These are phyloP conservation scores for Piaya cayana DNA, from an alignment of 2,113 vertebrate genomes.

Conservation along the genomic window DNA sequence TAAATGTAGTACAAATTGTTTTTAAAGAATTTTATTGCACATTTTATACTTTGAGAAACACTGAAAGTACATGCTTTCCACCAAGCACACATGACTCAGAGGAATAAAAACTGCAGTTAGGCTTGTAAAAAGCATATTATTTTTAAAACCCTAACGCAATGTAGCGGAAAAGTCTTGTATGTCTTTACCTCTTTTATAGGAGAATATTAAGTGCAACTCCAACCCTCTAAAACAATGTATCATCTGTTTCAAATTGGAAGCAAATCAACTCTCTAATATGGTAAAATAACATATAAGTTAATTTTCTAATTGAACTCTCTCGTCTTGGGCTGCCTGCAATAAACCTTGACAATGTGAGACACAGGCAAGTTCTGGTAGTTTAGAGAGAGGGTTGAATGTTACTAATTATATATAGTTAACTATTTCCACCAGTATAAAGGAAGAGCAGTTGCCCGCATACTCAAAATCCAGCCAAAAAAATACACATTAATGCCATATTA, in stretches of 20 bases:
- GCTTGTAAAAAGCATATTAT: constrained; percentile 71
- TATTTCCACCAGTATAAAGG: constrained; percentile 4
- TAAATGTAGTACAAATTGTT: constrained; percentile 61
- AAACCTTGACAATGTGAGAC: constrained; percentile 56
- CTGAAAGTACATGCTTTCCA: constrained; percentile 54
- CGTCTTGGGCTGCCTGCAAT: constrained; percentile 54
- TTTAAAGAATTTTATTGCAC: constrained; percentile 50
- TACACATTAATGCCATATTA: not conserved
- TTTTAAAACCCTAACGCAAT: constrained; percentile 67
- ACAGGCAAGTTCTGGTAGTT: constrained; percentile 6
- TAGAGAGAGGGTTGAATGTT: not conserved
- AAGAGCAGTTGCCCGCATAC: not conserved
- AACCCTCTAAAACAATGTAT: constrained; percentile 69
- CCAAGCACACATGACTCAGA: constrained; percentile 42
- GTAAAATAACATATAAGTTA: constrained; percentile 69
- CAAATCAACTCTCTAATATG: constrained; percentile 76
- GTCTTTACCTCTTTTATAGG: constrained; percentile 71
- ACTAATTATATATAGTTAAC: constrained; percentile 31
- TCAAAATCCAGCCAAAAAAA: not conserved
- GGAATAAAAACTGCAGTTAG: constrained; percentile 69
- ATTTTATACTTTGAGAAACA: constrained; percentile 63
- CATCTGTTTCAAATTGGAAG: constrained; percentile 77
- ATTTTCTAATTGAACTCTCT: constrained; percentile 75
- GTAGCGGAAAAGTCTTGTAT: constrained; percentile 68
- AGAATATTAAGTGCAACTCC: constrained; percentile 73